These are phyloP conservation scores for Jacana jacana DNA, from an alignment of 2,113 vertebrate species.

Conservation along the genomic window DNA sequence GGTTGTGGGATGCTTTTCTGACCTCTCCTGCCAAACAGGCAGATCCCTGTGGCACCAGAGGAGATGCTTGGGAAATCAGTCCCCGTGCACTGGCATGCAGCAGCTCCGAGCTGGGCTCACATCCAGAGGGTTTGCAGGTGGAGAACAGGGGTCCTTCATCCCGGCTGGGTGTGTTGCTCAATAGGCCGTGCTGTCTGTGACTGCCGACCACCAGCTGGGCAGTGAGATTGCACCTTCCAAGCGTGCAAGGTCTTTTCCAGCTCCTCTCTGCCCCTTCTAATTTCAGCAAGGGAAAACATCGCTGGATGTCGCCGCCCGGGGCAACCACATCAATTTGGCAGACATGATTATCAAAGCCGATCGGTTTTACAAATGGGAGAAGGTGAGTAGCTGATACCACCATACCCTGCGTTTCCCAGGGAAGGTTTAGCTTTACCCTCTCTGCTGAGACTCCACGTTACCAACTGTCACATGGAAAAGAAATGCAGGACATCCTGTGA, in stretches of 20 bases:
- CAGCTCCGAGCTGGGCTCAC: neutral
- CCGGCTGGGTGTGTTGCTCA: neutral
- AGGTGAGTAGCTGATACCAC: slow-evolving; percentile 64
- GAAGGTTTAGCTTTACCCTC: neutral
- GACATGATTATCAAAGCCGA: slow-evolving; percentile 95
- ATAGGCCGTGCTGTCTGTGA: neutral
- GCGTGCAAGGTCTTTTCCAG: neutral
- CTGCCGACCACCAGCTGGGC: neutral
- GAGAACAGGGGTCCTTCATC: neutral
- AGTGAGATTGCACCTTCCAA: neutral
- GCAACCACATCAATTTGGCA: slow-evolving; percentile 82
- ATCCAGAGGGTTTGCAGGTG: neutral
- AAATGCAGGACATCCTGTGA: neutral
- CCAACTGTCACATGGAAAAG: neutral
- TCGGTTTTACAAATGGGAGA: slow-evolving; percentile 86
- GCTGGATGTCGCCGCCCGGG: slow-evolving; percentile 85
- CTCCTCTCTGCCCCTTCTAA: neutral
- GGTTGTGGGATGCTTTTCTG: neutral
- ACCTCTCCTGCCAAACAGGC: neutral
- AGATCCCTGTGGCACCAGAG: neutral
- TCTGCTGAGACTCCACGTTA: neutral
- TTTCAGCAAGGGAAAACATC: slow-evolving; percentile 88
- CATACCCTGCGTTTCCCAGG: neutral
- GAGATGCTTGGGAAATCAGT: neutral
- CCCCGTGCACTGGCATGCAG: neutral